These are phyloP conservation scores for Plebejus melissa DNA, from an alignment of 2,888 invertebrate genomes.

Conservation along the genomic window DNA sequence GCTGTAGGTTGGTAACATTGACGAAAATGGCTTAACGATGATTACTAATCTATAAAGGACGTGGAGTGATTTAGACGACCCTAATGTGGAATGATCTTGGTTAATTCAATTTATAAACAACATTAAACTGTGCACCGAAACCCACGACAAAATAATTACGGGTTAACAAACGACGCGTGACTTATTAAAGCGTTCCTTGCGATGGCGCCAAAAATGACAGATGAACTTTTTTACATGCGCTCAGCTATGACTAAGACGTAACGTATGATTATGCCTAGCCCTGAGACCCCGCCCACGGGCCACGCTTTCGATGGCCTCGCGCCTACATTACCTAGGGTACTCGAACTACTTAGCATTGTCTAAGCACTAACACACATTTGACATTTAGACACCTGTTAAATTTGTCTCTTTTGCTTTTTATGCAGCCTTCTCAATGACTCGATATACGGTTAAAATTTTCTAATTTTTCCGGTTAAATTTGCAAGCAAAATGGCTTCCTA, in stretches of 20 bases:
- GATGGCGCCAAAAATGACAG: conserved; percentile 26
- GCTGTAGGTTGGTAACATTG: conserved; percentile 25
- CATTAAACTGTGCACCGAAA: not conserved
- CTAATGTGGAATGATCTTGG: conserved; percentile 9
- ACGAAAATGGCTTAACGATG: conserved; percentile 20
- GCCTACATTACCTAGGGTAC: conserved; percentile 27
- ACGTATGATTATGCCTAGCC: conserved; percentile 26
- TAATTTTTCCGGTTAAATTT: not conserved
- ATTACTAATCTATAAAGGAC: not conserved
- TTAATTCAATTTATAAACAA: not conserved
- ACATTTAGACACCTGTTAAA: conserved; percentile 3
- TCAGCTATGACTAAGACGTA: conserved; percentile 18
- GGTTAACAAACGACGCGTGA: conserved; percentile 8
- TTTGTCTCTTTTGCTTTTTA: not conserved
- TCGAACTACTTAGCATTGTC: conserved; percentile 27
- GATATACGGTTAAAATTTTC: not conserved
- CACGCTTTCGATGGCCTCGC: conserved; percentile 32
- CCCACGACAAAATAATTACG: not conserved
- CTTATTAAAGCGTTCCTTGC: conserved; percentile 2
- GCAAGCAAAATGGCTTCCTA: not conserved
- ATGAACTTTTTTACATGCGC: not conserved
- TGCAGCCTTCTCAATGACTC: not conserved
- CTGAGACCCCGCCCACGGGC: conserved; percentile 30
- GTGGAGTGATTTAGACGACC: not conserved
- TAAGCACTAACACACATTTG: conserved; percentile 16